These are phyloP conservation scores for Cirrhinus molitorella DNA, from an alignment of 2,797 vertebrate species.

Conservation along the genomic window DNA sequence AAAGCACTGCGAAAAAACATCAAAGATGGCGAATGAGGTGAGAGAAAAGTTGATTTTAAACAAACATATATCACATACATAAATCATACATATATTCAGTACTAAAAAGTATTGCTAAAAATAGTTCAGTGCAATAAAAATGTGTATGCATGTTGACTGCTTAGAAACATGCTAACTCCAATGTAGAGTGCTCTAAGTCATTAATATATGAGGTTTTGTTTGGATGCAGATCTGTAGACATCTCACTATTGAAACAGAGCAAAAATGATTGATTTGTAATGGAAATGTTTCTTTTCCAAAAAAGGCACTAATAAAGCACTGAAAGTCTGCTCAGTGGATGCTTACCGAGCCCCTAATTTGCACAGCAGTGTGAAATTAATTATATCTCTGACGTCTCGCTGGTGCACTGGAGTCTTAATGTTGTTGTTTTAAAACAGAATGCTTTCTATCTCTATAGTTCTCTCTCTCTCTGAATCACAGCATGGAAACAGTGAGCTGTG, in stretches of 20 bases:
- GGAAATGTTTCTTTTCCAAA: slow-evolving; percentile 11
- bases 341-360: slow-evolving; percentile 57
- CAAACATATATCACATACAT: background rate
- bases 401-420: slow-evolving; percentile 56
- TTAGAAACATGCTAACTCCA: slow-evolving; percentile 9
- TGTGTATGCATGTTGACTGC: background rate
- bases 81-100: no score
- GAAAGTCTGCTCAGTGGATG: slow-evolving; percentile 33
- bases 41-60: background rate
- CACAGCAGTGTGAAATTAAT: slow-evolving; percentile 62
- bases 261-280: slow-evolving; percentile 25
- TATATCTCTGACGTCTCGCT: slow-evolving; percentile 59
- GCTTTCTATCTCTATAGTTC: slow-evolving; percentile 19
- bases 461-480: slow-evolving; percentile 39
- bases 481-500: slow-evolving; percentile 7
- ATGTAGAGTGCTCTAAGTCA: background rate
- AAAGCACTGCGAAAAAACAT: background rate
- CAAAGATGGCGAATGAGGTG: background rate
- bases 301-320: slow-evolving; percentile 36
- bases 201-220: background rate
- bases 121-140: background rate
- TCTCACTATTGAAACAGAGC: background rate
- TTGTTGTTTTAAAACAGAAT: slow-evolving; percentile 56
- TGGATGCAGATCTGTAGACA: no score
- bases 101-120: background rate